Evolutionary conservation across 2,888 invertebrate genomes (phyloP), one percentile per base, ranked within the genome.

Genomic region (Hypena proboscidalis): DNA sequence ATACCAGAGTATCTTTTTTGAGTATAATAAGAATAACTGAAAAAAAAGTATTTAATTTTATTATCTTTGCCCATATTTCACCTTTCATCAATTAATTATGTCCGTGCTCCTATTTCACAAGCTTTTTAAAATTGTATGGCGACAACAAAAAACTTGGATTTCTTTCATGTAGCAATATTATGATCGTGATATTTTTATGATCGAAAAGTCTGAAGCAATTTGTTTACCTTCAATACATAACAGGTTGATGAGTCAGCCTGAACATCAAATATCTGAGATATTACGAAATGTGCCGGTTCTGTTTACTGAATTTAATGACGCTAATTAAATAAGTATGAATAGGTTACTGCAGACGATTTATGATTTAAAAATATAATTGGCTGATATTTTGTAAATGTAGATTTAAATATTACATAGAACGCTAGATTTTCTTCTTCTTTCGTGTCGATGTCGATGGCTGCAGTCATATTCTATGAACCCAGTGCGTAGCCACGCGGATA

Each of bases 201-300:
- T 53, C 58, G 33, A 58, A 56, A 77, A 73, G 67, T 59, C 48
- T 48, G 38, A 50, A 61, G 51, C 53, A 59, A 62, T 68, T 63
- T 74, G 74, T 73, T 74, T 76, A 72, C 64, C 53, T 70, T 56
- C 58, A 66, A 61, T 53, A 33, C 41, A 14, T 14, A 23, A 25
- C 20, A 31, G 43, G 29, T 58, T 48, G 56, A 63, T 70, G 70
- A 75, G 51, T 66, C 60, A 58, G 32, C 40, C 13, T 30, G 27
- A 39, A 49, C 43, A 39, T 45, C 45, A 31, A 35, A 43, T 34
- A 9, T 42, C 45, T 50, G 19, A 43, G 20, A 34, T 43, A 29
- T 20, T 36, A 37, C 29, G 30, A 38, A 44, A 44, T 22, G 13
- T 35, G 32, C 26, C 47, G 34, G 49, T 45, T 40, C 48, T 49